Base-by-base conservation (phyloP, 1,140 invertebrate species). In the Planococcus citri region DNA sequence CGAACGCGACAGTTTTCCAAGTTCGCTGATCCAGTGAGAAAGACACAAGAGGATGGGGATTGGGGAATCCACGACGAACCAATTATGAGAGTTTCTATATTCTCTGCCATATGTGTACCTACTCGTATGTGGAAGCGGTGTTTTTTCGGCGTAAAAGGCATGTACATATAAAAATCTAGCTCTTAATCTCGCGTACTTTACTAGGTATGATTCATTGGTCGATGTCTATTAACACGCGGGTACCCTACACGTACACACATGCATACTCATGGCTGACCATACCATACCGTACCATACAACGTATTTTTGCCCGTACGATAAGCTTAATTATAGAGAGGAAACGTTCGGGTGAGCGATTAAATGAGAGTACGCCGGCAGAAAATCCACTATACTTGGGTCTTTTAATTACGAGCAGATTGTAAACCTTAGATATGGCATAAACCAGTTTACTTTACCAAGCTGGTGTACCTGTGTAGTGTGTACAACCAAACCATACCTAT, bases 321-420 rank as follows among this genome's bases (percentile, higher is more conserved):
- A 64, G 60, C 60, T 64, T 64, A 64, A 64, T 64, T 64, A 64
- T 27, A 64, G 60, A 64, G 60, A 24, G 25, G 25, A 64, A 64
- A 64, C 25, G 25, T 24, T 64, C 25, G 60, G 60, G 60, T 27
- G 60, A 64, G 60, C 60, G 21, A 64, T 64, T 64, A 64, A 64
- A 64, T 25, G 60, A 64, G 22, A 64, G 25, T 64, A 21, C 60
- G n/a, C n/a, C n/a, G 60, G 60, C 60, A 64, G 60, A 64, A 64
- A 27, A 10, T 25, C 12, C 22, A 64, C 20, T 27, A 64, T 64
- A 64, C 60, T 24, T 25, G 25, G 20, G 60, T 64, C 60, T 64
- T 64, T 64, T 64, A 64, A 64, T 64, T 64, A 64, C 60, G 60
- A 64, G 60, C 25, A 64, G 60, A 64, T 64, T 64, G 60, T 64